Evolutionary conservation across 2,888 invertebrate species (phyloP).

Genomic region (Himalopsyche japonica): DNA sequence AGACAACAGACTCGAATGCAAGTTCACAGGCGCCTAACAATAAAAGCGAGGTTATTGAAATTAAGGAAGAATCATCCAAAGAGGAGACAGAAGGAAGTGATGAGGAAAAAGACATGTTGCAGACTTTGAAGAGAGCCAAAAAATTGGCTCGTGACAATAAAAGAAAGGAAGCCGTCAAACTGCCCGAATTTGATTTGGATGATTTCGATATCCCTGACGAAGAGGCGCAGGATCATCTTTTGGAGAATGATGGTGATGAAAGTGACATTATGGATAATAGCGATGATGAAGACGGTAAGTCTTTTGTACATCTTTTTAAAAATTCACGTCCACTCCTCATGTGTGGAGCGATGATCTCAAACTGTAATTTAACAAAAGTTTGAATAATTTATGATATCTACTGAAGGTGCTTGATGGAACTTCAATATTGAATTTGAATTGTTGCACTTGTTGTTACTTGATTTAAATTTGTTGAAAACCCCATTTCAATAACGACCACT

Average conservation of each 20-base stretch:
- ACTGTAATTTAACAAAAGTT: too few relatives aligned
- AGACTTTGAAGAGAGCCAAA: slow-evolving; percentile 61
- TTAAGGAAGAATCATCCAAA: slow-evolving; percentile 51
- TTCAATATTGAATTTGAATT: too few relatives aligned
- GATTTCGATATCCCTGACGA: slow-evolving; percentile 78
- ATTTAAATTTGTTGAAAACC: too few relatives aligned
- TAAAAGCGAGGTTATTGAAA: slow-evolving; percentile 14
- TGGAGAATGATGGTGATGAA: slow-evolving; percentile 55
- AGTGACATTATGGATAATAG: slow-evolving; percentile 52
- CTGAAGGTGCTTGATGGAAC: too few relatives aligned
- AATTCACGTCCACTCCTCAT: too few relatives aligned
- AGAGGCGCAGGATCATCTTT: slow-evolving; percentile 71
- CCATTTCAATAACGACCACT: too few relatives aligned
- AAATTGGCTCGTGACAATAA: slow-evolving; percentile 54
- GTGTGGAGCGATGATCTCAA: too few relatives aligned
- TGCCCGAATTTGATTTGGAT: slow-evolving; percentile 76
- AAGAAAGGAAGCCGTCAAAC: slow-evolving; percentile 55
- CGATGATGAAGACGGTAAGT: slow-evolving; percentile 44
- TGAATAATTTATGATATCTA: background rate
- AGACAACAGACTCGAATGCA: background rate
- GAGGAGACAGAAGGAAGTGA: slow-evolving; percentile 34
- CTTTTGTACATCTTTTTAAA: background rate
- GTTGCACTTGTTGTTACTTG: too few relatives aligned
- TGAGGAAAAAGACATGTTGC: slow-evolving; percentile 62
- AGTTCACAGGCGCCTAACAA: background rate